Conservation (phyloP, 1,140 invertebrate species). For the Leptopilina clavipes region DNA sequence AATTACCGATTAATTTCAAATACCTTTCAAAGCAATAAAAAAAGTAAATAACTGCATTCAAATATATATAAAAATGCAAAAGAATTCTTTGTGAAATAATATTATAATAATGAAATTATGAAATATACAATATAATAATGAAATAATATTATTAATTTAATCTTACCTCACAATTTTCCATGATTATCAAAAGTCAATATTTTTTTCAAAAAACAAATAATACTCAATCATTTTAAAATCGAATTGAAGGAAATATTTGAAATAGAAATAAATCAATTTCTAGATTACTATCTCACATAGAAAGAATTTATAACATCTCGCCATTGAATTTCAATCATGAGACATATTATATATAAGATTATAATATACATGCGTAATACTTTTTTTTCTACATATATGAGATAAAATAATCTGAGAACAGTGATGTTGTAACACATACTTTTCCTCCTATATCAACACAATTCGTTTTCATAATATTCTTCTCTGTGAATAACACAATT, state of each 20-base stretch:
- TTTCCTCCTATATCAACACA: constrained; percentile 1
- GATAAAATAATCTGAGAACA: constrained; percentile 13
- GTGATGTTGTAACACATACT: not conserved
- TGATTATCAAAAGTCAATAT: too few species aligned
- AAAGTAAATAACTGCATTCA: too few species aligned
- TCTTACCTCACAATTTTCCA: too few species aligned
- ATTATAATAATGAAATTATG: too few species aligned
- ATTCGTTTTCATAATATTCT: not conserved
- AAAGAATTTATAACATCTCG: not conserved
- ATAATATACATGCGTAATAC: constrained; percentile 15
- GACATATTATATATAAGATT: not conserved
- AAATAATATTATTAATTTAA: too few species aligned
- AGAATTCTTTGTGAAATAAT: too few species aligned
- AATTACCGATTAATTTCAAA: too few species aligned
- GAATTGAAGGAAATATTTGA: not conserved
- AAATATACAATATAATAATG: too few species aligned
- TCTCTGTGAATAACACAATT: constrained; percentile 5
- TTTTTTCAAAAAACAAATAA: not conserved
- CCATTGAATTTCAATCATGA: not conserved
- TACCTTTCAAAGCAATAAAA: too few species aligned
- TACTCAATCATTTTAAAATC: not conserved
- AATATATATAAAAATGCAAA: too few species aligned
- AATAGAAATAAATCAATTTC: constrained; percentile 2
- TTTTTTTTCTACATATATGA: not conserved
- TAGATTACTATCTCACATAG: not conserved